phyloP scores from a whole-genome alignment of 2,113 vertebrate species.

The Ameiurus melas region DNA sequence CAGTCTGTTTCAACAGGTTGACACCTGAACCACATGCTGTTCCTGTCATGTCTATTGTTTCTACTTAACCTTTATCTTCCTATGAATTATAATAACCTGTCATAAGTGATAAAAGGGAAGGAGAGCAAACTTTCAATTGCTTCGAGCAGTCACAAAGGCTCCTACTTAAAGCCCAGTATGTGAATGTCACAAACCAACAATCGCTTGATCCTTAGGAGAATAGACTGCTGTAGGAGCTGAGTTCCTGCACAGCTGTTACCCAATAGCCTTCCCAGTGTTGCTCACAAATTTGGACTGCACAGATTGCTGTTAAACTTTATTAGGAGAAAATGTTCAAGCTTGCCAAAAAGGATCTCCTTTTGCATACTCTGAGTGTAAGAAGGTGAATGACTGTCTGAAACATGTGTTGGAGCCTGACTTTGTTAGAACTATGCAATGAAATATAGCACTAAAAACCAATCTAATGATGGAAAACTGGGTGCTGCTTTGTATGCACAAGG shows the following conservation, averaged over 20 bases:
- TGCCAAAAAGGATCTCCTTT: constrained; percentile 60
- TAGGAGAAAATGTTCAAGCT: constrained; percentile 58
- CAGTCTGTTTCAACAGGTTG: constrained; percentile 47
- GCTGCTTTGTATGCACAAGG: background rate
- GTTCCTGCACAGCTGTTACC: constrained; percentile 63
- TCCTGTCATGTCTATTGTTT: constrained; percentile 10
- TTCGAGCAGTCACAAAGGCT: constrained; percentile 56
- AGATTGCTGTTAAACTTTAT: constrained; percentile 63
- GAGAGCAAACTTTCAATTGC: constrained; percentile 19
- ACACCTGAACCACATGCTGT: constrained; percentile 36
- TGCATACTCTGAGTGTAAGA: constrained; percentile 35
- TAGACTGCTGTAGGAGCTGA: constrained; percentile 53
- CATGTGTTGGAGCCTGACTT: background rate
- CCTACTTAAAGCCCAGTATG: constrained; percentile 56
- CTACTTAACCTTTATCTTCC: background rate
- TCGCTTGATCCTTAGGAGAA: constrained; percentile 43
- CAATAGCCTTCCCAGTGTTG: constrained; percentile 61
- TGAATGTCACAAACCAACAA: constrained; percentile 46
- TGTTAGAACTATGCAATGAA: constrained; percentile 20
- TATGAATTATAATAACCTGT: constrained; percentile 10
- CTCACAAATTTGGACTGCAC: constrained; percentile 59
- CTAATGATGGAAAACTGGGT: constrained; percentile 16
- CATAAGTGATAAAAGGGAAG: constrained; percentile 17
- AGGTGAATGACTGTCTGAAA: constrained; percentile 27
- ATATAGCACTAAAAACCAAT: background rate